phyloP scores from a whole-genome alignment of 2,797 vertebrate genomes.

The Erethizon dorsatum region DNA sequence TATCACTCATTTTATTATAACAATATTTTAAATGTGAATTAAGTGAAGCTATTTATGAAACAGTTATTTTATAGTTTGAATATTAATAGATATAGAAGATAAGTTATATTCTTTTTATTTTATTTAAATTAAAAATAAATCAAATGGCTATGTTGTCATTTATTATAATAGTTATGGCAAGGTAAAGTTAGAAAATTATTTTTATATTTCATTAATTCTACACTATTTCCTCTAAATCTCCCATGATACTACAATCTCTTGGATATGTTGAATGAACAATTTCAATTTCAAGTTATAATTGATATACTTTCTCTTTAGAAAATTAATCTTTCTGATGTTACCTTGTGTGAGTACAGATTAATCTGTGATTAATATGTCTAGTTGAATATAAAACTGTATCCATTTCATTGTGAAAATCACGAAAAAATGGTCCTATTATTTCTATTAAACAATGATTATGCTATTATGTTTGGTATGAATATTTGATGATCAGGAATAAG shows the following conservation, averaged over 20 bases:
- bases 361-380: neutral
- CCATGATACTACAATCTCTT: neutral
- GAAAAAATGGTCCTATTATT: neutral
- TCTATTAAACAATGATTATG: constrained; percentile 20
- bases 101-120: neutral
- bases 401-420: neutral
- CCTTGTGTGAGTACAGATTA: constrained; percentile 4
- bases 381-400: neutral
- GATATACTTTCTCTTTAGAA: neutral
- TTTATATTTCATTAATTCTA: neutral
- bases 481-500: neutral
- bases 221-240: neutral
- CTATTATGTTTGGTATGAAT: constrained; percentile 11
- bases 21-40: neutral
- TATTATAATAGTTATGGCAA: neutral
- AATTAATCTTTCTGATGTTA: constrained; percentile 55
- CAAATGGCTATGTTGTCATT: neutral
- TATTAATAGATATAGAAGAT: neutral
- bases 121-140: constrained; percentile 30
- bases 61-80: neutral
- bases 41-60: neutral
- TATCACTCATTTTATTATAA: neutral
- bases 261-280: neutral
- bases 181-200: neutral
- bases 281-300: constrained; percentile 39